These are phyloP conservation scores for Pagrus major DNA, from an alignment of 2,113 vertebrate species.

Conservation along the genomic window DNA sequence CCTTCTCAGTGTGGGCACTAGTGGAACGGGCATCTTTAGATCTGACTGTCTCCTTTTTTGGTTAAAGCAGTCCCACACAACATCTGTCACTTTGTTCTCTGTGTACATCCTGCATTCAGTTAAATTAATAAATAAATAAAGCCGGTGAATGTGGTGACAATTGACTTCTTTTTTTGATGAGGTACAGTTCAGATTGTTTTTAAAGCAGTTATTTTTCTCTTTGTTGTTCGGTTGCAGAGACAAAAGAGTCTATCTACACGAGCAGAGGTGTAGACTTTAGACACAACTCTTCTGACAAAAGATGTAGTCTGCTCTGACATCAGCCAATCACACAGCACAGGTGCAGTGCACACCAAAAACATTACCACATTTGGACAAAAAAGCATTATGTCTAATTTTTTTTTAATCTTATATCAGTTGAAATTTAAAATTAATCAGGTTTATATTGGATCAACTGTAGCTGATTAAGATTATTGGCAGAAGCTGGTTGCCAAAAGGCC, in stretches of 20 bases:
- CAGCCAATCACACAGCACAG: neutral
- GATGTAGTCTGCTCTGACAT: neutral
- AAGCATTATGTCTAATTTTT: too few species aligned
- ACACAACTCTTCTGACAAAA: neutral
- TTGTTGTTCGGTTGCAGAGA: neutral
- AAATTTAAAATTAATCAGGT: too few species aligned
- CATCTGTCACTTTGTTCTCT: neutral
- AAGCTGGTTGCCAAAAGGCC: neutral
- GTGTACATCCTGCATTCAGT: neutral
- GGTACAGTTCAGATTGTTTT: neutral
- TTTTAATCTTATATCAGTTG: too few species aligned
- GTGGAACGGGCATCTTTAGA: slow-evolving; percentile 19
- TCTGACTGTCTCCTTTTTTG: neutral
- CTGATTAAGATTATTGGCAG: neutral
- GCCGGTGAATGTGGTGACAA: neutral
- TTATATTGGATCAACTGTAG: neutral
- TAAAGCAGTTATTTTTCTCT: too few species aligned
- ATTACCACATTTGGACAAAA: neutral
- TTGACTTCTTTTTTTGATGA: neutral
- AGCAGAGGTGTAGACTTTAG: neutral
- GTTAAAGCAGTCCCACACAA: neutral
- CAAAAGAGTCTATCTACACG: neutral
- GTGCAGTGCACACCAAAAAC: neutral
- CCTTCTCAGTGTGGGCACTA: slow-evolving; percentile 34
- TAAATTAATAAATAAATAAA: neutral